Evolutionary conservation across 2,113 vertebrate species (phyloP).

Genomic region (Micronycteris hirsuta): DNA sequence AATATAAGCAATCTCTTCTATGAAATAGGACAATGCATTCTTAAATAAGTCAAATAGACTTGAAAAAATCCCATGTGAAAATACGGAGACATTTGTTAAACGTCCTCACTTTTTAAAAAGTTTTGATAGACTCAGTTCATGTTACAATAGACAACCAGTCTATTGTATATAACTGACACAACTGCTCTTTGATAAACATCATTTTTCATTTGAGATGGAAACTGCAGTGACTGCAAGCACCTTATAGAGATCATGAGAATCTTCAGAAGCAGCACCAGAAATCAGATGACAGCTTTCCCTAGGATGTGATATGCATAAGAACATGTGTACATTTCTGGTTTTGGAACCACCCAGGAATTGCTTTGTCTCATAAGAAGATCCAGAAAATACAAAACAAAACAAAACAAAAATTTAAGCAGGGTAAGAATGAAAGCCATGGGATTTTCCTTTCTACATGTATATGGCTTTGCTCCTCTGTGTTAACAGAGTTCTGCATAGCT

Average conservation of each 20-base stretch:
- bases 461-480: not conserved
- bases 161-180: not conserved
- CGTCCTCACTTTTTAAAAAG: not conserved
- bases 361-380: not conserved
- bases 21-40: not conserved
- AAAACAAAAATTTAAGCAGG: not conserved
- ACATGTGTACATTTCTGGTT: not conserved
- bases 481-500: not conserved
- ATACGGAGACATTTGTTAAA: not conserved
- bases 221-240: not conserved
- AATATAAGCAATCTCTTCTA: not conserved
- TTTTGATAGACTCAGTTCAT: not conserved
- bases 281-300: not conserved
- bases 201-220: conserved; percentile 33
- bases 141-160: not conserved
- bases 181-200: not conserved
- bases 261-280: not conserved
- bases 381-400: not conserved
- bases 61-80: not conserved
- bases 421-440: not conserved
- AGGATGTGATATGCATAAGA: not conserved
- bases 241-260: not conserved
- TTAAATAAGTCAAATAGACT: not conserved
- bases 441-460: not conserved
- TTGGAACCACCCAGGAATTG: not conserved